These are phyloP conservation scores for Halichoeres trimaculatus DNA, from an alignment of 2,113 vertebrate genomes.

Conservation along the genomic window DNA sequence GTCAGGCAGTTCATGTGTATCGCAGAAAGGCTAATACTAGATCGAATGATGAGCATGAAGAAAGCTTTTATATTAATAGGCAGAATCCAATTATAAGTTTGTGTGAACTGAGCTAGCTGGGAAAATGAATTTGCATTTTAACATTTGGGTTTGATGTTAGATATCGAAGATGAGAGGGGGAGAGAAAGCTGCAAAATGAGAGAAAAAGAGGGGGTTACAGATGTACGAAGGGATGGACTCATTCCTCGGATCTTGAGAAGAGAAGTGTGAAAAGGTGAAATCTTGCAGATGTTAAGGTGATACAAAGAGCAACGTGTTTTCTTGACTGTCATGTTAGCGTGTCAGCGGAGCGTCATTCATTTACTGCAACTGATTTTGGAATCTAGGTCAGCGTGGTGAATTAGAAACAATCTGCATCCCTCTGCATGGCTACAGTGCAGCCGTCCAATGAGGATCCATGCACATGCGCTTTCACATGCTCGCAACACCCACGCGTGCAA, in stretches of 20 bases:
- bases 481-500: constrained; percentile 28
- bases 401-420: constrained; percentile 73
- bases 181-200: constrained; percentile 43
- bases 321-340: constrained; percentile 20
- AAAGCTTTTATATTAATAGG: constrained; percentile 75
- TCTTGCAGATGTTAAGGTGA: constrained; percentile 26
- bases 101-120: constrained; percentile 64
- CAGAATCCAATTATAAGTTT: constrained; percentile 85
- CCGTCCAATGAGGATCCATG: constrained; percentile 42
- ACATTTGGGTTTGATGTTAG: constrained; percentile 78
- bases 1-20: constrained; percentile 57
- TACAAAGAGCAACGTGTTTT: constrained; percentile 1
- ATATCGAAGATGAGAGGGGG: constrained; percentile 64
- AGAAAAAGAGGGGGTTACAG: constrained; percentile 37
- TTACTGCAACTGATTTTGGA: constrained; percentile 52
- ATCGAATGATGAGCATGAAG: constrained; percentile 72
- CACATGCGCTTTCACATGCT: constrained; percentile 21
- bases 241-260: constrained; percentile 35
- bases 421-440: constrained; percentile 67
- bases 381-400: constrained; percentile 78
- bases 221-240: constrained; percentile 53
- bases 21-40: constrained; percentile 46
- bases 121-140: constrained; percentile 78
- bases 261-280: constrained; percentile 23
- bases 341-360: constrained; percentile 27